These are phyloP conservation scores for Parnassius orleans DNA, from an alignment of 2,888 invertebrate species.

Conservation along the genomic window DNA sequence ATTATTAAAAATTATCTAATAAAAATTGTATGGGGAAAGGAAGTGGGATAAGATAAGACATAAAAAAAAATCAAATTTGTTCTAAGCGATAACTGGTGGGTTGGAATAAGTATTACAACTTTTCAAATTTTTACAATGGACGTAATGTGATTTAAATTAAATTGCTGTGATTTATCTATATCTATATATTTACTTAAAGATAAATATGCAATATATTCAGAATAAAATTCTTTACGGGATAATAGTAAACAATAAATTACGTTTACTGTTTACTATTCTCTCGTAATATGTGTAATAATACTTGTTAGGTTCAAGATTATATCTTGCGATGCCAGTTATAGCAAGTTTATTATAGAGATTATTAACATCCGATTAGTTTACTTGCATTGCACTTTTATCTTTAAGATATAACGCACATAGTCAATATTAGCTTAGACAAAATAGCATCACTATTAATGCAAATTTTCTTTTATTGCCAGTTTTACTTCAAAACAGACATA, in stretches of 20 bases:
- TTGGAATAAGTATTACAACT: too few species aligned
- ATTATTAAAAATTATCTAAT: too few species aligned
- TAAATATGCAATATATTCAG: too few species aligned
- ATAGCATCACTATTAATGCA: conserved; percentile 5
- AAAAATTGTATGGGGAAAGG: too few species aligned
- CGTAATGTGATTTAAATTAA: too few species aligned
- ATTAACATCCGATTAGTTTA: conserved; percentile 7
- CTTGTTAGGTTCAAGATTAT: conserved; percentile 3
- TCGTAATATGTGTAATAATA: conserved; percentile 15
- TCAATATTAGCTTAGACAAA: conserved; percentile 9
- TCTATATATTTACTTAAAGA: too few species aligned
- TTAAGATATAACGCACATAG: not conserved
- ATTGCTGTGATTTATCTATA: too few species aligned
- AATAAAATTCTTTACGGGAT: too few species aligned
- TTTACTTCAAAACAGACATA: conserved; percentile 11
- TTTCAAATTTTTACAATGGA: too few species aligned
- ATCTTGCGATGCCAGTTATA: conserved; percentile 3
- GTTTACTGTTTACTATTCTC: conserved; percentile 19
- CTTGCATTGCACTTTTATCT: conserved; percentile 3
- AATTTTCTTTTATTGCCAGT: conserved; percentile 20
- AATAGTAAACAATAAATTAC: not conserved
- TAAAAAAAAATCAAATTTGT: too few species aligned
- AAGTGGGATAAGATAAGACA: too few species aligned
- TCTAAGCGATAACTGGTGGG: too few species aligned
- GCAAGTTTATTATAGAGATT: conserved; percentile 9